Evolutionary conservation across 1,140 invertebrate species (phyloP).

Genomic region (Wasmannia auropunctata): DNA sequence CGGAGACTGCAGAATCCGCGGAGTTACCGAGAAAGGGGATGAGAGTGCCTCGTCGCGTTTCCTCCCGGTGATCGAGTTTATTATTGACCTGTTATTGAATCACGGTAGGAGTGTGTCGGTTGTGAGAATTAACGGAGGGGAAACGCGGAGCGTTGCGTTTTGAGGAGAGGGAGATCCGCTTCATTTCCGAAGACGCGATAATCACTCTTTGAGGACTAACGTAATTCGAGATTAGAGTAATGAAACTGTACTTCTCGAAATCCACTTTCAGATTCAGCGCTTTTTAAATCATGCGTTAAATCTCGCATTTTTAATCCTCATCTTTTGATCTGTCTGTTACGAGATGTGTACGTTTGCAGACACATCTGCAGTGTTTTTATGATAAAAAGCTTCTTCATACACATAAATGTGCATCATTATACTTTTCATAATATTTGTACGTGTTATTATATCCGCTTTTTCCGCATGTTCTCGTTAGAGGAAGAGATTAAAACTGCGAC

Average conservation of each 20-base stretch:
- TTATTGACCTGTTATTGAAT: conserved; percentile 52
- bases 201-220: background rate
- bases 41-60: conserved; percentile 21
- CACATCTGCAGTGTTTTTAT: background rate
- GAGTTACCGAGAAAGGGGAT: background rate
- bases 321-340: background rate
- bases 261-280: background rate
- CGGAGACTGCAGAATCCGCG: conserved; percentile 58
- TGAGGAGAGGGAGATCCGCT: background rate
- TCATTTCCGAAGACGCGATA: background rate
- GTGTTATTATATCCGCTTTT: conserved; percentile 5
- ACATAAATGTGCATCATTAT: conserved; percentile 20
- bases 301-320: conserved; percentile 1
- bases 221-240: background rate
- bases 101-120: background rate
- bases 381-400: background rate
- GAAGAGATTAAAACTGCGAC: conserved; percentile 43
- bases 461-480: conserved; percentile 17
- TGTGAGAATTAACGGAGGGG: conserved; percentile 1
- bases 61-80: conserved; percentile 47
- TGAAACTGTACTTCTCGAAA: too few relatives aligned
- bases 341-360: background rate
- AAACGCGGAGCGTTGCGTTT: background rate
- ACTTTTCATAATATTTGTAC: conserved; percentile 5
- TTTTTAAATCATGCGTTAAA: background rate